Evolutionary conservation across 2,888 invertebrate species (phyloP), one percentile per base, ranked within the genome.

Genomic region (Meandrusa payeni): DNA sequence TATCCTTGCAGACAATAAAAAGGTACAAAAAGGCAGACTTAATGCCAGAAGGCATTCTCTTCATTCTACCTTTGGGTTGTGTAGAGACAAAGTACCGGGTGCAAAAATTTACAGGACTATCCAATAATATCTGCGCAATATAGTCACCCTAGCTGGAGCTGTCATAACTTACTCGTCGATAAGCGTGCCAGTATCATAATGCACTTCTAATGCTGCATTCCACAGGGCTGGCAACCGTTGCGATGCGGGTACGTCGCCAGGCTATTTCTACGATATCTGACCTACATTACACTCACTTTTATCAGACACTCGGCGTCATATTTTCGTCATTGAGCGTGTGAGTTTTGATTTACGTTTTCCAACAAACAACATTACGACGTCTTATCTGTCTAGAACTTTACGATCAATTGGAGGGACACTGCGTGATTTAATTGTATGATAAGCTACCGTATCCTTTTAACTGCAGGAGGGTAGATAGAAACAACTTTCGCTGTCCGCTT

Each of bases 261-360:
- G 15, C 23, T 33, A 27, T 43, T 38, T 13, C 43, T 33, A 44
- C 31, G 37, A 57, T 64, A 67, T 65, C 61, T 82, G 80, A 77
- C 81, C 82, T 60, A 81, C 64, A 73, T 80, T 62, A 46, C 47
- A 26, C 7, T 9, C 15, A 39, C 55, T 71, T 80, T 79, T 79
- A 79, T 54, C 49, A 36, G 40, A 47, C 48, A 44, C 41, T n/a
- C n/a, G 46, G 55, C 65, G 66, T 73, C 69, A 72, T 68, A 57
- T 63, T 69, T 64, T 44, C 38, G 38, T 38, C 44, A 44, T 44
- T 44, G 38, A 38, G 33, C 19, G 24, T 5, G 13, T 17, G 11
- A 9, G n/a, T 1, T 13, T 24, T 13, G 26, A 32, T 38, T 44
- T 38, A 38, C 33, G 32, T 26, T 2, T 27, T 26, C 26, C 23